Conservation (phyloP, 2,888 invertebrate genomes). For the Microctonus brassicae region DNA sequence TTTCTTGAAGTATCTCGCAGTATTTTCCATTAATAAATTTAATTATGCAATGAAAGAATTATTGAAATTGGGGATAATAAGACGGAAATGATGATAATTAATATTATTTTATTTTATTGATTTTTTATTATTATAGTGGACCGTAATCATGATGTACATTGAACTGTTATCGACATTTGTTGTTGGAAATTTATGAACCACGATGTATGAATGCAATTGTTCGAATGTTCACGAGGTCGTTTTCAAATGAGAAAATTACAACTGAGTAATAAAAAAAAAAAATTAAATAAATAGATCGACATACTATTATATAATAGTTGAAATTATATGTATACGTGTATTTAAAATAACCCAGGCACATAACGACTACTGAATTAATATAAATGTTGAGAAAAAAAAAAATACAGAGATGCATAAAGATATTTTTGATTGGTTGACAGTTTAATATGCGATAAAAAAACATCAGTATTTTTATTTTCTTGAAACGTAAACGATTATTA, state of each 20-base stretch:
- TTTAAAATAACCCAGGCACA: not conserved
- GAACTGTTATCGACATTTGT: not conserved
- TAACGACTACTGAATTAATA: conserved; percentile 2
- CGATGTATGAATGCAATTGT: not conserved
- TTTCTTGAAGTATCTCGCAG: too few relatives aligned
- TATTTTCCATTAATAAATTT: too few relatives aligned
- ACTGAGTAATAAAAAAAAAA: too few relatives aligned
- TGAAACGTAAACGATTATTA: conserved; percentile 2
- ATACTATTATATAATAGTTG: not conserved
- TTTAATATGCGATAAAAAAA: not conserved
- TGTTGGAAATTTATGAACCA: not conserved
- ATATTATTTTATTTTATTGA: too few relatives aligned
- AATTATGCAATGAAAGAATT: too few relatives aligned
- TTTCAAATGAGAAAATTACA: not conserved
- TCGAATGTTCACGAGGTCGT: not conserved
- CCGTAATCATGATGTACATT: not conserved
- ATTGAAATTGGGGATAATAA: too few relatives aligned
- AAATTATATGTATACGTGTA: not conserved
- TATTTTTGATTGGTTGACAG: not conserved
- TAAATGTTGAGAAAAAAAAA: not conserved
- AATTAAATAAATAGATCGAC: not conserved
- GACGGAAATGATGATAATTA: too few relatives aligned
- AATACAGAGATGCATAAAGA: not conserved
- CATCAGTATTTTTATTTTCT: conserved; percentile 14
- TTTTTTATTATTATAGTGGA: not conserved